Evolutionary conservation across 1,140 invertebrate species (phyloP).

Genomic region (Alviniconcha marisindica): DNA sequence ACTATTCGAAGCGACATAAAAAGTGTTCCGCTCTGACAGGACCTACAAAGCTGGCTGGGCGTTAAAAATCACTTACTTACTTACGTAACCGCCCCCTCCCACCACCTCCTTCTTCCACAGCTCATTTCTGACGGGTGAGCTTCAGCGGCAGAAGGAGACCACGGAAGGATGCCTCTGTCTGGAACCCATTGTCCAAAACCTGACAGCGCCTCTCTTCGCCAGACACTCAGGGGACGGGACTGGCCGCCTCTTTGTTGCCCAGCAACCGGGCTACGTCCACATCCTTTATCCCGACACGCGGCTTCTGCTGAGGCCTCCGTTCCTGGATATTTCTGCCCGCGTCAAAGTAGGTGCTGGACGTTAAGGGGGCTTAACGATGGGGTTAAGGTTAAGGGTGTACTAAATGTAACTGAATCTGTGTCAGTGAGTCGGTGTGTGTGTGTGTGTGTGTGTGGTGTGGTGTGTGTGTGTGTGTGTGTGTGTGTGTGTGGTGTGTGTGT

Average conservation of each 20-base stretch:
- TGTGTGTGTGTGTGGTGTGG: not conserved
- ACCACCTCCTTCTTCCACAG: not conserved
- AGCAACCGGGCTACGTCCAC: conserved; percentile 64
- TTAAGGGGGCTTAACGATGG: not conserved
- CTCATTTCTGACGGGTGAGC: conserved; percentile 4
- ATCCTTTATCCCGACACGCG: conserved; percentile 53
- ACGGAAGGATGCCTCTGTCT: conserved; percentile 70
- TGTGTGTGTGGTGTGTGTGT: conserved; percentile 22
- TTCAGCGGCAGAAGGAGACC: conserved; percentile 46
- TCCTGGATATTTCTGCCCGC: conserved; percentile 34
- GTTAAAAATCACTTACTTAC: too few species aligned
- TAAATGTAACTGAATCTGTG: too few species aligned
- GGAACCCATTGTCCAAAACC: conserved; percentile 52
- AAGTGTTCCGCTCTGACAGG: too few species aligned
- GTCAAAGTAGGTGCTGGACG: not conserved
- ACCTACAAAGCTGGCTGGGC: too few species aligned
- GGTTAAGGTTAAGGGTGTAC: too few species aligned
- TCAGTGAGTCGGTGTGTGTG: not conserved
- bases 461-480: conserved; percentile 23
- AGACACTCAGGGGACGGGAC: conserved; percentile 63
- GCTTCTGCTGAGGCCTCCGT: conserved; percentile 29
- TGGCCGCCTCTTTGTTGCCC: conserved; percentile 67
- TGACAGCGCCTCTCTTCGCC: conserved; percentile 66
- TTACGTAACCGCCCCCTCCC: too few species aligned
- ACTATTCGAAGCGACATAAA: too few species aligned